phyloP scores from a whole-genome alignment of 2,113 vertebrate genomes.

The Pao palembangensis region DNA sequence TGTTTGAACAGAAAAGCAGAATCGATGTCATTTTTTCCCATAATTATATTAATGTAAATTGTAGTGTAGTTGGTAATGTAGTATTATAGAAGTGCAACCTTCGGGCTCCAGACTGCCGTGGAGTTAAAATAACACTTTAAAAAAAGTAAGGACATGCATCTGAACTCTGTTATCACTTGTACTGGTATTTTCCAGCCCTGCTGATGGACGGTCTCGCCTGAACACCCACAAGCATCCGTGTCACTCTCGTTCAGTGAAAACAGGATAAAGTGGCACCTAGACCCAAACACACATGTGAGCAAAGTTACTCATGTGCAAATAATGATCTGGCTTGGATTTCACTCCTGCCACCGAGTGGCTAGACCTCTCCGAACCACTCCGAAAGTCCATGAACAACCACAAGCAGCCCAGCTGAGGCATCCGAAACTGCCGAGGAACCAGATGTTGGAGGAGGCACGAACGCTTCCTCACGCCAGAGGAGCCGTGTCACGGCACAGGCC shows the following conservation, averaged over 20 bases:
- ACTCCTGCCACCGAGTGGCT: conserved; percentile 25
- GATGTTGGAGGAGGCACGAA: conserved; percentile 43
- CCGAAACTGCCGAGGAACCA: conserved; percentile 33
- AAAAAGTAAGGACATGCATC: no score
- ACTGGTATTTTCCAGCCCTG: no score
- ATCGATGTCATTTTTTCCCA: no score
- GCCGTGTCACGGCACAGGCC: conserved; percentile 31
- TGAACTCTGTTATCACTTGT: no score
- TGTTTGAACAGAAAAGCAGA: no score
- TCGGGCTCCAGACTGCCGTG: no score
- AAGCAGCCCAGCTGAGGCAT: conserved; percentile 12
- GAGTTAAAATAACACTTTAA: no score
- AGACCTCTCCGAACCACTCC: conserved; percentile 27
- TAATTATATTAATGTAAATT: no score
- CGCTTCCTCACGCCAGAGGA: conserved; percentile 32
- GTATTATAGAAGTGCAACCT: no score
- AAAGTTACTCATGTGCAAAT: conserved; percentile 42
- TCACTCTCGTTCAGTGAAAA: conserved; percentile 14
- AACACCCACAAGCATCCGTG: background rate
- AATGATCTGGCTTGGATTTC: conserved; percentile 40
- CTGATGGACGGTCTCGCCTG: no score
- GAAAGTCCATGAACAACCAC: conserved; percentile 48
- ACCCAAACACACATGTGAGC: conserved; percentile 1
- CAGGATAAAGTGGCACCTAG: conserved; percentile 2
- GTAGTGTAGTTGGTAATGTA: no score